These are phyloP conservation scores for Pseudochirops corinnae DNA, from an alignment of 2,797 vertebrate genomes.

Conservation along the genomic window DNA sequence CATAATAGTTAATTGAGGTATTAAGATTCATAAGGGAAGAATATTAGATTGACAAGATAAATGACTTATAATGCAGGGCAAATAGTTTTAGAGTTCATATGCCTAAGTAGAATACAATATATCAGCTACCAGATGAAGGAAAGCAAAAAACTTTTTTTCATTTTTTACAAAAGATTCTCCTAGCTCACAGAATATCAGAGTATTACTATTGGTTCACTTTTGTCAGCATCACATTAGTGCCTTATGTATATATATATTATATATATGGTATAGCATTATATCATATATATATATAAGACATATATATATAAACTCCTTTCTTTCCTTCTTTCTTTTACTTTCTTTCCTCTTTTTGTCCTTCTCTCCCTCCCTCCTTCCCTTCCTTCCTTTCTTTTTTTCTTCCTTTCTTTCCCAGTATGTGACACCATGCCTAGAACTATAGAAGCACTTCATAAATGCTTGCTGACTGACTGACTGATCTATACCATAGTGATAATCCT, in stretches of 20 bases:
- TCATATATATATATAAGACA: background rate
- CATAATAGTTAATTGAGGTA: constrained; percentile 83
- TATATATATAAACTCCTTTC: background rate
- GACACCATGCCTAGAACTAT: too few species aligned
- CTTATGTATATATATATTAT: background rate
- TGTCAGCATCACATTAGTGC: background rate
- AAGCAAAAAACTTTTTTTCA: background rate
- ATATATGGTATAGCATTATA: too few species aligned
- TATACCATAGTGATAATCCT: too few species aligned
- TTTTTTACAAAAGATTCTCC: constrained; percentile 72
- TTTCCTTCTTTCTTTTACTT: too few species aligned
- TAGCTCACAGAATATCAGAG: constrained; percentile 49
- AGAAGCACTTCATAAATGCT: too few species aligned
- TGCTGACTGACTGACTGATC: too few species aligned
- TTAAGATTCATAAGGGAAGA: constrained; percentile 81
- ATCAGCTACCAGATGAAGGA: constrained; percentile 71
- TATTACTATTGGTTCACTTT: constrained; percentile 18
- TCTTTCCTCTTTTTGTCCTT: too few species aligned
- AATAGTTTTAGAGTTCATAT: constrained; percentile 75
- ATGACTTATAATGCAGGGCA: constrained; percentile 78
- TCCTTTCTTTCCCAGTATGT: too few species aligned
- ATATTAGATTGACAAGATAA: constrained; percentile 85
- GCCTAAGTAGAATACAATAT: constrained; percentile 73
- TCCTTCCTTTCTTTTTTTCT: too few species aligned
- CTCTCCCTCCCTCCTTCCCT: too few species aligned